A percentile compares a stretch with the other conserved stretches of the same genome.
phyloP scores from a whole-genome alignment of 2,113 vertebrate genomes.

The Anarrhichthys ocellatus region DNA sequence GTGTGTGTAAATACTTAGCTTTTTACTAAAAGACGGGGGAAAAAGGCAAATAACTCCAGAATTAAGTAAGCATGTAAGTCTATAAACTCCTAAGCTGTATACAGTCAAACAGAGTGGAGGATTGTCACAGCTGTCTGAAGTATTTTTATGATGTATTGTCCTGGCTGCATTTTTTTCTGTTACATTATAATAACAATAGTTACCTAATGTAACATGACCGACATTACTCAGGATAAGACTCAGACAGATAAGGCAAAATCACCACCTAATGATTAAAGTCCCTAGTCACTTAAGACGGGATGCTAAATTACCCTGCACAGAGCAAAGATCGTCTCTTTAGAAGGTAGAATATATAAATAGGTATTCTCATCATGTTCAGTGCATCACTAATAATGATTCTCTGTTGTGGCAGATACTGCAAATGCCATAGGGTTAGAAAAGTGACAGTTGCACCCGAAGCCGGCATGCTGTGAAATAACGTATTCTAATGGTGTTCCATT shows the following conservation, averaged over 20 bases:
- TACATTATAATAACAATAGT: neutral
- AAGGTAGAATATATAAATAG: neutral
- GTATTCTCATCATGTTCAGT: slow-evolving; percentile 8
- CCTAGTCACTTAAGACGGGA: neutral
- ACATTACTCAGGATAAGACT: neutral
- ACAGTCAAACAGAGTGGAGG: neutral
- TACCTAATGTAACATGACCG: slow-evolving; percentile 11
- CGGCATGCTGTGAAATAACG: slow-evolving; percentile 9
- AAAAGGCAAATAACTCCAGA: neutral
- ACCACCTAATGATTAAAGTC: slow-evolving; percentile 1
- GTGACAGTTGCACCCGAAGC: slow-evolving; percentile 25
- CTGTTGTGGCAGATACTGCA: slow-evolving; percentile 31
- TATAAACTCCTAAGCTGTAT: neutral
- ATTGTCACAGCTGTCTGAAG: neutral
- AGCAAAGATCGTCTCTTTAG: neutral
- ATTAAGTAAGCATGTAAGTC: slow-evolving; percentile 11
- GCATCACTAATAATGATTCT: slow-evolving; percentile 38
- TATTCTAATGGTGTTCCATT: slow-evolving; percentile 35
- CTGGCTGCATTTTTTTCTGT: neutral
- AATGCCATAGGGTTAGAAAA: slow-evolving; percentile 42
- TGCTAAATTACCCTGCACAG: neutral
- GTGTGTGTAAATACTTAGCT: too few species aligned
- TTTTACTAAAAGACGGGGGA: neutral
- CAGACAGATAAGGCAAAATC: neutral
- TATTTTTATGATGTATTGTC: neutral